Conservation (phyloP, 2,888 invertebrate species). For the Oscheius onirici region DNA sequence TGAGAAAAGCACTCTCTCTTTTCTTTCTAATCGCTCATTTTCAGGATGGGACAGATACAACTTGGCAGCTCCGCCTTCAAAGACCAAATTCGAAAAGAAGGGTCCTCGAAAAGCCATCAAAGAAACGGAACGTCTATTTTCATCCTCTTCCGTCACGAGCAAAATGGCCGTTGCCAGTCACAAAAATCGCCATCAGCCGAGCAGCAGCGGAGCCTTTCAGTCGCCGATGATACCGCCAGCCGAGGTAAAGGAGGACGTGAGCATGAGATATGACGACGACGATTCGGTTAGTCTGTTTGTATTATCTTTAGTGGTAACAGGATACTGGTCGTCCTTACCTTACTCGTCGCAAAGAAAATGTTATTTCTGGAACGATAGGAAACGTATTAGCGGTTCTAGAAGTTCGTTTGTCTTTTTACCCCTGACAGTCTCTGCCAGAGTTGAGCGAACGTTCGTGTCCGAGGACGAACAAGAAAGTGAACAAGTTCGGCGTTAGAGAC, state of each 20-base stretch:
- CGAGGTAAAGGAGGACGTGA: slow-evolving; percentile 32
- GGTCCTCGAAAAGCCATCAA: slow-evolving; percentile 77
- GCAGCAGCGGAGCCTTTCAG: no score
- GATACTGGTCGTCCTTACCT: no score
- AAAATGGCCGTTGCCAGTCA: slow-evolving; percentile 32
- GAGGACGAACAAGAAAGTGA: no score
- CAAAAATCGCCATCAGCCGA: slow-evolving; percentile 13
- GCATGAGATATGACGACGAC: slow-evolving; percentile 37
- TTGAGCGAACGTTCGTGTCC: no score
- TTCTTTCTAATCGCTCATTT: not conserved
- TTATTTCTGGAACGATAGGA: no score
- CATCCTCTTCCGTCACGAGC: slow-evolving; percentile 92
- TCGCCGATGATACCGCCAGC: not conserved
- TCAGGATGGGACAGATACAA: slow-evolving; percentile 59
- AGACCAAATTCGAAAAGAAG: slow-evolving; percentile 42
- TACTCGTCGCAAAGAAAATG: no score
- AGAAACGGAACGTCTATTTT: slow-evolving; percentile 80
- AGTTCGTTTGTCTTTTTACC: no score
- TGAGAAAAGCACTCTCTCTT: slow-evolving; percentile 17
- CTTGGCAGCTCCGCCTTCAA: slow-evolving; percentile 54
- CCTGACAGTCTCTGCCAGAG: no score
- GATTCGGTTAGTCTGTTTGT: slow-evolving; percentile 37
- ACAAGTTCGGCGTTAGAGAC: no score
- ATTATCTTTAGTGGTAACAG: no score
- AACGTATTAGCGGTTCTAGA: no score